A percentile compares a stretch with the other conserved stretches of the same genome.
Evolutionary conservation across 2,888 invertebrate species (phyloP).

Genomic region (Lydus trimaculatus): DNA sequence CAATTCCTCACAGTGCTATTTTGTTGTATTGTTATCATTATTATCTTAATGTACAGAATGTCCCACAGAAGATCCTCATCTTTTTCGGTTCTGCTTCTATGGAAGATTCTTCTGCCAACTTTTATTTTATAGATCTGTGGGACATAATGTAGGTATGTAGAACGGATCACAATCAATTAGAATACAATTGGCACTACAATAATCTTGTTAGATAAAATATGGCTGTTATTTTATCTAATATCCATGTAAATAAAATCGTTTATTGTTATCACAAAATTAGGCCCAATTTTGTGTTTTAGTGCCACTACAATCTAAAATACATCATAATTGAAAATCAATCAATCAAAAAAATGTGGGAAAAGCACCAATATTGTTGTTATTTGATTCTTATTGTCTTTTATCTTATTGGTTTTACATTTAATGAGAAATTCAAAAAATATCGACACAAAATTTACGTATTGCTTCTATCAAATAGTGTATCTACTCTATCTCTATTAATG

Average conservation of each 20-base stretch:
- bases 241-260: conserved; percentile 2
- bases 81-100: no score
- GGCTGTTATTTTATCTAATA: conserved; percentile 47
- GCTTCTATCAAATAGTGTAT: neutral
- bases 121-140: neutral
- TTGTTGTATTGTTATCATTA: neutral
- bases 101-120: no score
- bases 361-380: neutral
- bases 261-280: conserved; percentile 40
- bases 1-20: neutral
- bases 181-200: conserved; percentile 28
- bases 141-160: neutral
- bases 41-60: neutral
- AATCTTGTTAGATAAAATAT: conserved; percentile 44
- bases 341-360: neutral
- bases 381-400: conserved; percentile 21
- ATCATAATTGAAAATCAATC: conserved; percentile 6
- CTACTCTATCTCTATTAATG: no score
- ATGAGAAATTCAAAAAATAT: neutral
- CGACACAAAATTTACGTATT: conserved; percentile 6
- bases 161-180: conserved; percentile 6
- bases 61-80: neutral
- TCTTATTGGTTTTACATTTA: conserved; percentile 11
- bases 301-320: conserved; percentile 11
- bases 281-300: conserved; percentile 40